A percentile compares a stretch with the other conserved stretches of the same genome.
Conservation (phyloP, 2,888 invertebrate species). For the Fissipunctia ypsillon region DNA sequence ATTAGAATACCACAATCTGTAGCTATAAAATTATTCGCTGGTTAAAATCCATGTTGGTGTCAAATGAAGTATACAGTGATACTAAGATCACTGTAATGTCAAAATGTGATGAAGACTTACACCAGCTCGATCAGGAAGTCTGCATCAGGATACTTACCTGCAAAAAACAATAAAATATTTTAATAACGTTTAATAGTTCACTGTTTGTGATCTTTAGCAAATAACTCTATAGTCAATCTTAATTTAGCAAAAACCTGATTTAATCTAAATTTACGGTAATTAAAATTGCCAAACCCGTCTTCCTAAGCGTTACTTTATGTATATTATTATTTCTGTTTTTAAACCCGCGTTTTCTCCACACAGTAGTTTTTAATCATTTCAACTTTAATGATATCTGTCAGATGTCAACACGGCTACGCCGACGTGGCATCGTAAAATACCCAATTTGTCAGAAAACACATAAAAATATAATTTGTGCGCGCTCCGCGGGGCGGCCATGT, state of each 20-base stretch:
- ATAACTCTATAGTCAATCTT: background rate
- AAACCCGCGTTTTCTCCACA: conserved; percentile 17
- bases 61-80: background rate
- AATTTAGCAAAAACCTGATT: conserved; percentile 9
- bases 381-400: conserved; percentile 56
- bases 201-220: background rate
- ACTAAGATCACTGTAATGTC: background rate
- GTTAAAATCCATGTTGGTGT: background rate
- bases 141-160: conserved; percentile 29
- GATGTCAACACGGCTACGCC: conserved; percentile 51
- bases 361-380: conserved; percentile 60
- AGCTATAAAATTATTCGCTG: background rate
- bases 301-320: conserved; percentile 4
- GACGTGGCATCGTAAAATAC: conserved; percentile 74
- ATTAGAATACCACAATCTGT: conserved; percentile 4
- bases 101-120: conserved; percentile 15
- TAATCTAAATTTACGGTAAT: conserved; percentile 8
- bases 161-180: conserved; percentile 1
- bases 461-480: conserved; percentile 79
- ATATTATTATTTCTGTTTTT: background rate
- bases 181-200: background rate
- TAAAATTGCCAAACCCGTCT: conserved; percentile 20
- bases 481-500: conserved; percentile 64
- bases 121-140: background rate
- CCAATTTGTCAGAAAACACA: conserved; percentile 81